Percentiles rank a stretch among this genome's conserved stretches.
These are phyloP conservation scores for Lucifuga dentata DNA, from an alignment of 2,113 vertebrate species.

Conservation along the genomic window DNA sequence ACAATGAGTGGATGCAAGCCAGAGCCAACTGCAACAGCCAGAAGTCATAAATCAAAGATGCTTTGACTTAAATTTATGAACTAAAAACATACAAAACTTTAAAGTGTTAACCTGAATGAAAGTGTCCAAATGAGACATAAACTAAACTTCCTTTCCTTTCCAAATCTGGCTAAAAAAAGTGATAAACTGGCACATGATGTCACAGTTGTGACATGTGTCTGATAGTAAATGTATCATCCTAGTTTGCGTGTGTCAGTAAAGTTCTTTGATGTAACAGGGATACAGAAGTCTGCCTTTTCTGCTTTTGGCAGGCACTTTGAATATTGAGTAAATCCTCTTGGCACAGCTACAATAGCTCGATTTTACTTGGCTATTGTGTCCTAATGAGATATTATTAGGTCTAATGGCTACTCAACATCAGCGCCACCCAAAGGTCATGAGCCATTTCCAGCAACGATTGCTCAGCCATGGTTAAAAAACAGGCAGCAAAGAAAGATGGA, in stretches of 20 bases:
- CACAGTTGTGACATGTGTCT: not conserved
- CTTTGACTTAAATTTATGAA: conserved; percentile 45
- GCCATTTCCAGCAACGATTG: conserved; percentile 36
- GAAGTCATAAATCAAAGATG: conserved; percentile 16
- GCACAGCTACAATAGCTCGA: conserved; percentile 18
- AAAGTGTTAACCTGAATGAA: conserved; percentile 47
- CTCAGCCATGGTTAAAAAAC: conserved; percentile 44
- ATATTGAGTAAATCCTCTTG: conserved; percentile 41
- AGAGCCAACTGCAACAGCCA: conserved; percentile 32
- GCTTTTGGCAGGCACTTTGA: conserved; percentile 26
- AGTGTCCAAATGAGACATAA: conserved; percentile 62
- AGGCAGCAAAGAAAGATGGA: conserved; percentile 24
- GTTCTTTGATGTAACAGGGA: conserved; percentile 6
- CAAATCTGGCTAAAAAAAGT: conserved; percentile 7
- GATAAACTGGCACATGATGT: not conserved
- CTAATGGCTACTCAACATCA: conserved; percentile 43
- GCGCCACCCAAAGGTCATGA: conserved; percentile 60
- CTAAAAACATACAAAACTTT: conserved; percentile 21
- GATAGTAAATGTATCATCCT: not conserved
- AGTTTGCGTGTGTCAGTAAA: not conserved
- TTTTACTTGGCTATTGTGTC: conserved; percentile 45
- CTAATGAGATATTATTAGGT: conserved; percentile 65
- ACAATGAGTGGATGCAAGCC: conserved; percentile 36
- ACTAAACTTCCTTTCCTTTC: conserved; percentile 15
- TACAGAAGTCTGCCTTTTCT: conserved; percentile 14